Evolutionary conservation across 2,797 vertebrate species (phyloP), one percentile per base, ranked within the genome.

Genomic region (Micromesistius poutassou): DNA sequence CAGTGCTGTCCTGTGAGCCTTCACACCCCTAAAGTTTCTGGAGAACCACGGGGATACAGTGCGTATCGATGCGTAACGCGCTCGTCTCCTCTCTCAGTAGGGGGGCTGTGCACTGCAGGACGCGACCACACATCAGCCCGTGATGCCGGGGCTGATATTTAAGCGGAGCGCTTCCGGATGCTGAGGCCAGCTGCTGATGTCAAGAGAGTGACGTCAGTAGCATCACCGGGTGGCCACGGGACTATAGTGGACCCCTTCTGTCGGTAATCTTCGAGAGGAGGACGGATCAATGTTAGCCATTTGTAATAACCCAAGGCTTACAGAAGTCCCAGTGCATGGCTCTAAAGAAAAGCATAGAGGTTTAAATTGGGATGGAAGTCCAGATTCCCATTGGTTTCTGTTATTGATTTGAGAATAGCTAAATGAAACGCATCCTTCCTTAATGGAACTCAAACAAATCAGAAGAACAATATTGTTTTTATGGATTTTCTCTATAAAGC

Each of bases 191-290:
- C 28, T 35, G 19, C 85, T 92, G 91, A 91, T 90, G 90, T 93
- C 89, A 92, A 77, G 62, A 14, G 62, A 22, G 80, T 92, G 91
- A 93, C 91, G 91, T 76, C 79, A 77, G 79, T 74, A 19, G 1
- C 55, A 25, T 62, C 62, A 68, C 9, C 25, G 5, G 22, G 55
- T 25, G 55, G 7, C 55, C 55, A 66, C 55, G 0, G 19, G 55
- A 2, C 50, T 16, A 22, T 3, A 19, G n/a, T n/a, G n/a, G n/a
- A 35, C 33, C 55, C 7, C 3, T 62, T 62, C 62, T 25, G 28
- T 28, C 25, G 12, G 10, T 68, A 68, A 28, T 13, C 62, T 9
- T 68, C 55, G 5, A 16, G 19, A 62, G 55, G 55, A n/a, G 22
- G 55, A 62, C 4, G 55, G 2, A 62, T 62, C 55, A n/a, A 62